These are phyloP conservation scores for Andricus curvator DNA, from an alignment of 2,888 invertebrate species.

Conservation along the genomic window DNA sequence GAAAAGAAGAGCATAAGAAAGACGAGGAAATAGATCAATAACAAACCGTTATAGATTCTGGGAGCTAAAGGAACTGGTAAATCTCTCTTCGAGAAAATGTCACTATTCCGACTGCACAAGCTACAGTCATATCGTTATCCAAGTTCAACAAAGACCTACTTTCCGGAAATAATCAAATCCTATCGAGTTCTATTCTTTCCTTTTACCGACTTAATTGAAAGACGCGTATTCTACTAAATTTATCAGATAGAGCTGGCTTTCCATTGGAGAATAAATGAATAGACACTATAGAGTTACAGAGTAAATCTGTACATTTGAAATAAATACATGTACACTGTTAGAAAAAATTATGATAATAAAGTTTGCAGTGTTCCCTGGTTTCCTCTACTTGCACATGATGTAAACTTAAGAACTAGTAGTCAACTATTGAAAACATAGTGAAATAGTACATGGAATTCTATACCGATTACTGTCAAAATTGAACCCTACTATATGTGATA, in stretches of 20 bases:
- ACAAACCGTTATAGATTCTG: constrained; percentile 74
- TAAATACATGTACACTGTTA: too few species aligned
- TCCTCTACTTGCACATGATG: too few species aligned
- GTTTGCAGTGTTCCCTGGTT: too few species aligned
- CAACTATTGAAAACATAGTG: too few species aligned
- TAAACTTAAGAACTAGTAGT: too few species aligned
- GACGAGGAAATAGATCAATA: constrained; percentile 74
- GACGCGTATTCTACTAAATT: background rate
- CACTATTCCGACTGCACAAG: background rate
- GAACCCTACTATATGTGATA: too few species aligned
- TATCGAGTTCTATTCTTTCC: constrained; percentile 10
- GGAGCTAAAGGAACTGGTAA: constrained; percentile 53
- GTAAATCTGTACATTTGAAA: too few species aligned
- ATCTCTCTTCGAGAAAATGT: constrained; percentile 15
- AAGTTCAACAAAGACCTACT: constrained; percentile 26
- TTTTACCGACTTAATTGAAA: background rate
- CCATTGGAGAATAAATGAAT: background rate
- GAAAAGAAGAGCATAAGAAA: constrained; percentile 70
- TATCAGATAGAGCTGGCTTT: background rate
- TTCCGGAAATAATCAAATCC: constrained; percentile 17
- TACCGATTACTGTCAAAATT: too few species aligned
- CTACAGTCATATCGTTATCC: background rate
- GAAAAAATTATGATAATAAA: too few species aligned
- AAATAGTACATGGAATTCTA: too few species aligned
- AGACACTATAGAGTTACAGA: background rate